Conservation (phyloP, 2,113 vertebrate species). For the Centropus bengalensis region DNA sequence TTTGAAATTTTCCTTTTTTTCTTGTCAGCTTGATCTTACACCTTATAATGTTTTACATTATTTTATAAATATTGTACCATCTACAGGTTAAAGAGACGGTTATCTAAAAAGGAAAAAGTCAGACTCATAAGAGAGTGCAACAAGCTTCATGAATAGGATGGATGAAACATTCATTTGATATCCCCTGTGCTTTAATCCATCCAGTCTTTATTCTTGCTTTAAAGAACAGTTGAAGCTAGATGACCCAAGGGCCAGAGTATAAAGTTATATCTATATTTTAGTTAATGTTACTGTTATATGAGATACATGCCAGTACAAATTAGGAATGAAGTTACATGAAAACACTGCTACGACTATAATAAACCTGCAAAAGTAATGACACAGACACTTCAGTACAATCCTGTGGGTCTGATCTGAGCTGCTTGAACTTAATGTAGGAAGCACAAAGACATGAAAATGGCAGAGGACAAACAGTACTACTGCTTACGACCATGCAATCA, state of each 20-base stretch:
- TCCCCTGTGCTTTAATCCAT: not conserved
- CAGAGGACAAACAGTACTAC: not conserved
- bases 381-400: not conserved
- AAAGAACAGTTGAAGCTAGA: not conserved
- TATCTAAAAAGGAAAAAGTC: not conserved
- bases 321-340: not conserved
- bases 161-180: not conserved
- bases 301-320: not conserved
- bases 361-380: not conserved
- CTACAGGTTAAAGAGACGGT: not conserved
- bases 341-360: not conserved
- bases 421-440: not conserved
- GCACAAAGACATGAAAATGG: not conserved
- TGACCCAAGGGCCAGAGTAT: not conserved
- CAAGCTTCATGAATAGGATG: not conserved
- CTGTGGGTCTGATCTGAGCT: not conserved
- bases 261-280: not conserved
- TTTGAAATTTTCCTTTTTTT: not conserved
- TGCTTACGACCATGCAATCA: accelerated
- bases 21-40: not conserved
- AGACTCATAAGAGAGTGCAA: not conserved
- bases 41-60: not conserved
- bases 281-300: not conserved
- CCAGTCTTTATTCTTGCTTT: not conserved
- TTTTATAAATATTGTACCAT: not conserved